phyloP scores from a whole-genome alignment of 2,113 vertebrate species.

The Chlorodrepanis virens region DNA sequence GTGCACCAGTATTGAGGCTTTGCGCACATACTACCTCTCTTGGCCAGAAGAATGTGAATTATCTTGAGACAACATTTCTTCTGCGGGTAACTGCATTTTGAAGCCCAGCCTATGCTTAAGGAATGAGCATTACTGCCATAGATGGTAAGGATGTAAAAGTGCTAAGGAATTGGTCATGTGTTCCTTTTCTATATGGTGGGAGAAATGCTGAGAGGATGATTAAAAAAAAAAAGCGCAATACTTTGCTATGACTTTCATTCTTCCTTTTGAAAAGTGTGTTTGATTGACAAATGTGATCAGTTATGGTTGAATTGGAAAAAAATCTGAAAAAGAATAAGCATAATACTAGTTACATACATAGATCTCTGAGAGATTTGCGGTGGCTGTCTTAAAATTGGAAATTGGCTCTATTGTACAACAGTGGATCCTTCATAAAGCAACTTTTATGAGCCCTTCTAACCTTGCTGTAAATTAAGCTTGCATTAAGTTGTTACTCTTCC shows the following conservation, averaged over 20 bases:
- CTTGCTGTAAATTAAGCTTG: slow-evolving; percentile 55
- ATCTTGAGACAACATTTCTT: neutral
- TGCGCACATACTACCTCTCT: neutral
- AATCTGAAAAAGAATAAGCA: neutral
- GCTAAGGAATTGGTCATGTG: neutral
- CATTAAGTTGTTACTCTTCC: slow-evolving; percentile 33
- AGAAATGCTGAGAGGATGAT: neutral
- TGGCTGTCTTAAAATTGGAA: slow-evolving; percentile 55
- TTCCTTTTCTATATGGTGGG: neutral
- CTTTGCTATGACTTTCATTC: slow-evolving; percentile 50
- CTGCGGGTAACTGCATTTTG: neutral
- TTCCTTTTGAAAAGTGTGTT: slow-evolving; percentile 38
- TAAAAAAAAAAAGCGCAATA: neutral
- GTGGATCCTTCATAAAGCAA: slow-evolving; percentile 46
- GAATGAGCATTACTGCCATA: neutral
- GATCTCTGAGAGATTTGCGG: slow-evolving; percentile 49
- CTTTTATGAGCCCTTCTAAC: slow-evolving; percentile 56
- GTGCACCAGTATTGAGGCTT: neutral
- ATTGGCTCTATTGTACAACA: slow-evolving; percentile 4
- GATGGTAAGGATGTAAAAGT: neutral
- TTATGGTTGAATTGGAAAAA: slow-evolving; percentile 18
- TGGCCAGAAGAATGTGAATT: neutral
- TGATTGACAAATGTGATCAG: slow-evolving; percentile 52
- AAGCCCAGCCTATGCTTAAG: neutral
- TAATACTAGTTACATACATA: slow-evolving; percentile 31